A percentile compares a stretch with the other conserved stretches of the same genome.
Evolutionary conservation across 2,113 vertebrate species (phyloP).

Genomic region (Zonotrichia leucophrys): DNA sequence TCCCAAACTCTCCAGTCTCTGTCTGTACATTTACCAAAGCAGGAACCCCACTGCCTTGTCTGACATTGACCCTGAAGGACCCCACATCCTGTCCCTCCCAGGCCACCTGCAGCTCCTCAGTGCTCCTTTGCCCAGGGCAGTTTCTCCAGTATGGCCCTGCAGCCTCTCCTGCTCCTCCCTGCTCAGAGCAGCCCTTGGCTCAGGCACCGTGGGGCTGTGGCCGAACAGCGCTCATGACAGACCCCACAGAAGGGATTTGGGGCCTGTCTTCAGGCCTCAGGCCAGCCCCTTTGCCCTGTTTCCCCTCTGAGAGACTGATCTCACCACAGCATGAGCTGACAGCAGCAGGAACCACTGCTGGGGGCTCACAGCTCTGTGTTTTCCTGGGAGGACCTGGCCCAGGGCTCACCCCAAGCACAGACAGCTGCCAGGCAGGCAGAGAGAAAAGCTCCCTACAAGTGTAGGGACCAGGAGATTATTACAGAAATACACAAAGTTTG

Average conservation of each 20-base stretch:
- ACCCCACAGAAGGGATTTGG: background rate
- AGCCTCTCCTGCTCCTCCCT: background rate
- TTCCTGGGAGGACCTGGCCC: background rate
- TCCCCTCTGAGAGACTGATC: rapidly evolving
- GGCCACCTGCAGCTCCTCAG: background rate
- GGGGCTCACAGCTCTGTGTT: rapidly evolving
- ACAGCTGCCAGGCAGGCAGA: background rate
- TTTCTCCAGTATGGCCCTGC: background rate
- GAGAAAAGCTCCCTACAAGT: background rate
- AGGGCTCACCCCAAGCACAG: background rate
- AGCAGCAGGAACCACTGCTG: background rate
- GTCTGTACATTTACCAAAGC: background rate
- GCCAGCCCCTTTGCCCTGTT: background rate
- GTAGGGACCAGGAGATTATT: background rate
- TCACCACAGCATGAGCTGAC: rapidly evolving
- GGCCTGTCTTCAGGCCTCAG: background rate
- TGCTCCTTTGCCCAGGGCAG: background rate
- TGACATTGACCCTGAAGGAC: background rate
- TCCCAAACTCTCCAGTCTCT: background rate
- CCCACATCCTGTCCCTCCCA: background rate
- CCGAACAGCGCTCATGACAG: rapidly evolving
- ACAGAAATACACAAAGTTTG: background rate
- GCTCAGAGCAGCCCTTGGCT: background rate
- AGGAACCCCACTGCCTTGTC: background rate
- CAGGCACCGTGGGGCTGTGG: rapidly evolving